Evolutionary conservation across 2,113 vertebrate species (phyloP).

Genomic region (Rhea pennata): DNA sequence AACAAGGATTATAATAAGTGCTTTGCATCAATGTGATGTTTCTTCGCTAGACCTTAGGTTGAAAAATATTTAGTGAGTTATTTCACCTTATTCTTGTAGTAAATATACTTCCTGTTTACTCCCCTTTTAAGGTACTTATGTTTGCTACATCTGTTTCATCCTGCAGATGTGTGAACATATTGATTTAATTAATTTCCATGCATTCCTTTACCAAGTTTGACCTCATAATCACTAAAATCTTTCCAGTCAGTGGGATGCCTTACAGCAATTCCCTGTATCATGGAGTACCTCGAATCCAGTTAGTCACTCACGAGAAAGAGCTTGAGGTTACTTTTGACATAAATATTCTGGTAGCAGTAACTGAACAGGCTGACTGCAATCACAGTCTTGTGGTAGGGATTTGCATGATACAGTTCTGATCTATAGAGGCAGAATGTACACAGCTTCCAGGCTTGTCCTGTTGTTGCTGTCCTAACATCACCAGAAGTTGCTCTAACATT

Average conservation of each 20-base stretch:
- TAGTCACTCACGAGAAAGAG: neutral
- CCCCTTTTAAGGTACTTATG: neutral
- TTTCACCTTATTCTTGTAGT: neutral
- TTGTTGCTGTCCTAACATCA: no score
- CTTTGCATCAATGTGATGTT: neutral
- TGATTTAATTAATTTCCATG: neutral
- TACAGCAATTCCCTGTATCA: neutral
- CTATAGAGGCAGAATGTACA: neutral
- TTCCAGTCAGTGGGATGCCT: neutral
- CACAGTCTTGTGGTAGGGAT: neutral
- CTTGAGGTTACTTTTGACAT: neutral
- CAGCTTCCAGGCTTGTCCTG: neutral
- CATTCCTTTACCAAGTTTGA: neutral
- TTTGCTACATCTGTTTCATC: neutral
- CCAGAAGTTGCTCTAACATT: neutral
- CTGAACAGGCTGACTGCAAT: neutral
- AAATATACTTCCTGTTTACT: neutral
- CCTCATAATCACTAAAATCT: neutral
- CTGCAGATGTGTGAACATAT: neutral
- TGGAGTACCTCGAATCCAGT: neutral
- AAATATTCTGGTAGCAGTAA: neutral
- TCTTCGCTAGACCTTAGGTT: neutral
- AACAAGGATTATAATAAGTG: neutral
- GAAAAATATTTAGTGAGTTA: neutral
- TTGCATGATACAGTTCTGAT: neutral